phyloP scores from a whole-genome alignment of 2,888 invertebrate genomes.

The Monochamus alternatus region DNA sequence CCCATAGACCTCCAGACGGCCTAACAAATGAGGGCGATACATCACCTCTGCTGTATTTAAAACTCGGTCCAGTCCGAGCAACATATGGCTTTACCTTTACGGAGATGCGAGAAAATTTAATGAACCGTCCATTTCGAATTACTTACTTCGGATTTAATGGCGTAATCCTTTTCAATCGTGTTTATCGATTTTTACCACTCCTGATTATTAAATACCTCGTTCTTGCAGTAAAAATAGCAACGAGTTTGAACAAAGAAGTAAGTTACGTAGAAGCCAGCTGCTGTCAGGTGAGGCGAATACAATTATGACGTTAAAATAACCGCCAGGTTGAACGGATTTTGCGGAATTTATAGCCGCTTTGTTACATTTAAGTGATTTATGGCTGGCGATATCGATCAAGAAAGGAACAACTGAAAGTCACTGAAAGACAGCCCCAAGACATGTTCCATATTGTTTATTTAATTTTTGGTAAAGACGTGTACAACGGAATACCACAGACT shows the following conservation, averaged over 20 bases:
- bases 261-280: neutral
- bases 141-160: constrained; percentile 2
- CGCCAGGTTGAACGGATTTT: too few species aligned
- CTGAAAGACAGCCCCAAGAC: too few species aligned
- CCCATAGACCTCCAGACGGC: neutral
- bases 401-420: too few species aligned
- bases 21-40: neutral
- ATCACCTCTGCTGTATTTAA: neutral
- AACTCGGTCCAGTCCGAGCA: neutral
- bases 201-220: neutral
- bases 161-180: neutral
- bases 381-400: too few species aligned
- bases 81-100: neutral
- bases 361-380: too few species aligned
- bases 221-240: neutral
- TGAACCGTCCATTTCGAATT: neutral
- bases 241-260: neutral
- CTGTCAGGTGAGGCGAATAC: neutral
- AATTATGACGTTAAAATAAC: too few species aligned
- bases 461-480: too few species aligned
- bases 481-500: too few species aligned
- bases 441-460: too few species aligned
- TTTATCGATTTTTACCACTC: neutral
- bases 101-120: neutral
- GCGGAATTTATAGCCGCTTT: too few species aligned